Evolutionary conservation across 2,888 invertebrate genomes (phyloP), one percentile per base, ranked within the genome.

Genomic region (Netelia virgata): DNA sequence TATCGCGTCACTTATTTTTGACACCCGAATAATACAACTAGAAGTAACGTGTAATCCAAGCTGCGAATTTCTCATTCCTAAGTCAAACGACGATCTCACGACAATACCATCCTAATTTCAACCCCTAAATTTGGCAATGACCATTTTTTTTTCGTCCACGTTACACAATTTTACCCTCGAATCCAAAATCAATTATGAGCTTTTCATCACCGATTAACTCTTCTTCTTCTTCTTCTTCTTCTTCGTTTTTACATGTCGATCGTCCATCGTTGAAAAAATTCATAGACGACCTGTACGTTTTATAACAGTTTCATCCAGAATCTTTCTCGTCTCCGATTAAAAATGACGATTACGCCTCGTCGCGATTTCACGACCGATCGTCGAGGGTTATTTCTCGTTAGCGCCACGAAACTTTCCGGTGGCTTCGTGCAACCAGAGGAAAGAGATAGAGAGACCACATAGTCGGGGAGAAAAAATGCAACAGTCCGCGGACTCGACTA

Each of bases 21-120:
- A 83, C 61, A 53, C 53, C 20, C 79, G 10, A 28, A 61, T 73
- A 68, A 76, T 55, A 18, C 23, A 57, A 70, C 64, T 55, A 57
- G 11, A 64, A 72, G 36, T 36, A 41, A 43, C 57, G 47, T 36
- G 10, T 18, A 53, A 41, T 53, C 23, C 14, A 28, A 47, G 3
- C 23, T 36, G 43, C 16, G 41, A 14, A 14, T 8, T 23, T 16
- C 6, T 28, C 20, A 41, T 55, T 16, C 18, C 14, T 18, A 57
- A 36, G 36, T 36, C 36, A 36, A 36, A 36, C 6, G 18, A 10
- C 3, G 53, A 64, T 75, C 64, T 75, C 43, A 55, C 14, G 0
- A 76, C 57, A 66, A 76, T 57, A 57, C n/a, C 14, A 74, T 11
- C 36, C 47, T 20, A 64, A 75, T 43, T 66, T 23, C 11, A 36